Base-by-base conservation (phyloP, 2,888 invertebrate species). In the Chironomus riparius region DNA sequence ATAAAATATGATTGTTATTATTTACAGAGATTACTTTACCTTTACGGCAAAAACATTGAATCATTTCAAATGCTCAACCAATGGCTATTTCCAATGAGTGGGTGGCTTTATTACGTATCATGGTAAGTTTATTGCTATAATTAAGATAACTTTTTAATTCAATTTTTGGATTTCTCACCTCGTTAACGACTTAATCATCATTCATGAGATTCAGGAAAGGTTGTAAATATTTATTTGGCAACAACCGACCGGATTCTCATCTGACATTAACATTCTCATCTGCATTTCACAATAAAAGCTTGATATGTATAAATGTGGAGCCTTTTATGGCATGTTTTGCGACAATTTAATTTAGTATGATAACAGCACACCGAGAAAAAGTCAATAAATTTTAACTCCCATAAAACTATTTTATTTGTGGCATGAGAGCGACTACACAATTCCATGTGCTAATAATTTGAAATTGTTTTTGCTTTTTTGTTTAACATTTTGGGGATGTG, bases 71-170 rank as follows among this genome's bases (percentile, higher is more conserved):
- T 87, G 76, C 86, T 92, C 80, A 93, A 93, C 83, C 91, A 92
- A 80, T 91, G 91, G 88, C 85, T 93, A 78, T 94, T 91, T 84
- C 90, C 90, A 79, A 86, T 92, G 10, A 90, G 92, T 12, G 95
- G 94, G 0, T 89, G 91, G 77, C 87, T 93, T 76, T 95, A 94
- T 84, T 95, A 94, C 83, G 89, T 94, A 77, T 90, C 90, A 65
- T 84, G 84, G 84, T 84, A 80, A 80, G 80, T 78, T 68, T 10
- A 38, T 38, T 38, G 38, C 10, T 38, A 38, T 38, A 38, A 0
- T 83, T 83, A 4, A 56, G 18, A 56, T 15, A 56, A 56, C 18
- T 56, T 56, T n/a, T 56, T 18, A 73, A 47, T 76, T 47, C 21
- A 22, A 24, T 38, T 24, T 18, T 13, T 48, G 24, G 18, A 62